These are phyloP conservation scores for Acanthisitta chloris DNA, from an alignment of 2,113 vertebrate species.

Conservation along the genomic window DNA sequence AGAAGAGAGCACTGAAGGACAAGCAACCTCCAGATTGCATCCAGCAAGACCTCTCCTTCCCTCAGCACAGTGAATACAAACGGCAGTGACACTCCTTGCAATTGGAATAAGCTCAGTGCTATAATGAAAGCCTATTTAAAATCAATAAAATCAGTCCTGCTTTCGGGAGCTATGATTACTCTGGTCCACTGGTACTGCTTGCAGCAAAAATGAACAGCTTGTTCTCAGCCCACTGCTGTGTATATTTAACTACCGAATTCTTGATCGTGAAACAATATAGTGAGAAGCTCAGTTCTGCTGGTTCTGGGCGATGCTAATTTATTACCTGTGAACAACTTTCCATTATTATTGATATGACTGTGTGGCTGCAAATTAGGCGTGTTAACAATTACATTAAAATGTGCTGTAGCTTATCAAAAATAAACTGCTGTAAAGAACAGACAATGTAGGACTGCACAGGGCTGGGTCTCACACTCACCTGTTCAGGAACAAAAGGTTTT, in stretches of 20 bases:
- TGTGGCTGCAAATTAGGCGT: slow-evolving; percentile 17
- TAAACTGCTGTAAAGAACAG: background rate
- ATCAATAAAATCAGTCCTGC: slow-evolving; percentile 52
- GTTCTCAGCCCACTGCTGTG: slow-evolving; percentile 63
- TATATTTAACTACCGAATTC: slow-evolving; percentile 67
- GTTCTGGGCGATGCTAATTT: slow-evolving; percentile 27
- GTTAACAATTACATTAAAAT: slow-evolving; percentile 30
- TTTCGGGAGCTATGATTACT: slow-evolving; percentile 60
- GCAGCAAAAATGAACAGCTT: slow-evolving; percentile 63
- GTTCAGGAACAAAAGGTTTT: background rate
- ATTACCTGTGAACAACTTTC: slow-evolving; percentile 51
- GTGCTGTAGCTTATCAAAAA: background rate
- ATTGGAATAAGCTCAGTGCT: slow-evolving; percentile 14
- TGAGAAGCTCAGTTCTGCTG: background rate
- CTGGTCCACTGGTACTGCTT: slow-evolving; percentile 43
- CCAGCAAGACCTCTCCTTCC: background rate
- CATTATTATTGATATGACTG: slow-evolving; percentile 32
- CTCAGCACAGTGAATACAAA: background rate
- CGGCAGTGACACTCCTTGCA: background rate
- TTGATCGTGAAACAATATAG: slow-evolving; percentile 36
- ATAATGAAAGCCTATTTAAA: slow-evolving; percentile 54
- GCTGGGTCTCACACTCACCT: background rate
- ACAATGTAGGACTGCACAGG: background rate
- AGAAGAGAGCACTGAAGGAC: background rate
- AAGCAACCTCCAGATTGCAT: background rate